Evolutionary conservation across 2,113 vertebrate genomes (phyloP).

Genomic region (Bufo bufo): DNA sequence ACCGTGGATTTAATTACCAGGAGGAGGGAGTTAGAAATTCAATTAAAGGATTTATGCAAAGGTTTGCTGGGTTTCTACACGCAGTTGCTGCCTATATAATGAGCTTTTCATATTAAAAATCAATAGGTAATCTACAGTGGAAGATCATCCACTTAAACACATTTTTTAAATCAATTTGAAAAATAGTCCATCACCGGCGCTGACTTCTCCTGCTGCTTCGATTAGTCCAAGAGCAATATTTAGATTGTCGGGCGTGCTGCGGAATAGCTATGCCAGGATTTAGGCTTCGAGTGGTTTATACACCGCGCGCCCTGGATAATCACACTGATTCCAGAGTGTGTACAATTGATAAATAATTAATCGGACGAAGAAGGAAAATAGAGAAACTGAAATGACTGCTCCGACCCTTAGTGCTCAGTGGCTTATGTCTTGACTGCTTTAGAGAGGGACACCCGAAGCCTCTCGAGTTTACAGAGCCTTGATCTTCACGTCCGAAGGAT

Average conservation of each 20-base stretch:
- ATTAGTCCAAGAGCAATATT: slow-evolving; percentile 87
- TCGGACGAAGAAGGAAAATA: slow-evolving; percentile 55
- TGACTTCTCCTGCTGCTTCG: slow-evolving; percentile 88
- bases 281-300: slow-evolving; percentile 73
- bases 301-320: slow-evolving; percentile 70
- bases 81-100: slow-evolving; percentile 99
- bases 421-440: slow-evolving; percentile 14
- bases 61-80: slow-evolving; percentile 99
- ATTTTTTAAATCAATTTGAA: slow-evolving; percentile 99
- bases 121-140: slow-evolving; percentile 98
- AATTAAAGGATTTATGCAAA: slow-evolving; percentile 99
- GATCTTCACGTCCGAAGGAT: not conserved
- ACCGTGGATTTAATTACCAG: slow-evolving; percentile 97
- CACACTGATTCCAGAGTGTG: slow-evolving; percentile 70
- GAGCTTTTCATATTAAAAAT: slow-evolving; percentile 99
- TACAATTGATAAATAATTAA: slow-evolving; percentile 77
- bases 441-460: slow-evolving; percentile 2
- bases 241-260: slow-evolving; percentile 78
- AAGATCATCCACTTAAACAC: slow-evolving; percentile 99
- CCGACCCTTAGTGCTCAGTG: slow-evolving; percentile 27
- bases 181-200: slow-evolving; percentile 98
- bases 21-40: slow-evolving; percentile 98
- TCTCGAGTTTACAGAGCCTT: slow-evolving; percentile 16
- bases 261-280: slow-evolving; percentile 78
- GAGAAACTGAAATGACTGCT: slow-evolving; percentile 50